These are phyloP conservation scores for Agelaius phoeniceus DNA, from an alignment of 2,113 vertebrate species.

Conservation along the genomic window DNA sequence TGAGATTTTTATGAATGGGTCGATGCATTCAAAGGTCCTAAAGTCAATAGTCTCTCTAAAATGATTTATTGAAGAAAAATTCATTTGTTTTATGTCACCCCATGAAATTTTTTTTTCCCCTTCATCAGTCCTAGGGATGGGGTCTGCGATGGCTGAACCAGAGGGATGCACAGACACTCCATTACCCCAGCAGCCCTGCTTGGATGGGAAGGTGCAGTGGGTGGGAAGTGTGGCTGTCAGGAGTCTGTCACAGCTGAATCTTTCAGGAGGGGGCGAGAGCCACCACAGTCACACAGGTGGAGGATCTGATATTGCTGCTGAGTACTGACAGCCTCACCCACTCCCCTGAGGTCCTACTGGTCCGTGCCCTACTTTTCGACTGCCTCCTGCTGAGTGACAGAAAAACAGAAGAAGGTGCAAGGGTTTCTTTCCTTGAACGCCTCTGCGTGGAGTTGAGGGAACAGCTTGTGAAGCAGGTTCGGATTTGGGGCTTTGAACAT, in stretches of 20 bases:
- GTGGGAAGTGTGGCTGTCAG: neutral
- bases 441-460: neutral
- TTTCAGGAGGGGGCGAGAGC: neutral
- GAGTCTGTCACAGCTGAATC: neutral
- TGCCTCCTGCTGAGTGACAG: neutral
- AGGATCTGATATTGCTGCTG: neutral
- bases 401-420: neutral
- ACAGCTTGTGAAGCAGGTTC: neutral
- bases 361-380: fast-evolving
- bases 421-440: neutral
- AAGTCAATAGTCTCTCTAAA: conserved; percentile 37
- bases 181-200: neutral
- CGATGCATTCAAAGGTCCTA: conserved; percentile 32
- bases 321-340: neutral
- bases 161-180: neutral
- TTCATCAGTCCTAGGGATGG: neutral
- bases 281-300: neutral
- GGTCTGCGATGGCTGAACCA: fast-evolving
- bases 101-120: neutral
- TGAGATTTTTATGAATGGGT: conserved; percentile 58
- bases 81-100: conserved; percentile 8
- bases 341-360: neutral
- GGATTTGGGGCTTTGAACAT: neutral
- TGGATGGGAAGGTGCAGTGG: neutral
- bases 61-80: conserved; percentile 57